Evolutionary conservation across 1,140 invertebrate genomes (phyloP), one percentile per base, ranked within the genome.

Genomic region (Dendrolimus punctatus): DNA sequence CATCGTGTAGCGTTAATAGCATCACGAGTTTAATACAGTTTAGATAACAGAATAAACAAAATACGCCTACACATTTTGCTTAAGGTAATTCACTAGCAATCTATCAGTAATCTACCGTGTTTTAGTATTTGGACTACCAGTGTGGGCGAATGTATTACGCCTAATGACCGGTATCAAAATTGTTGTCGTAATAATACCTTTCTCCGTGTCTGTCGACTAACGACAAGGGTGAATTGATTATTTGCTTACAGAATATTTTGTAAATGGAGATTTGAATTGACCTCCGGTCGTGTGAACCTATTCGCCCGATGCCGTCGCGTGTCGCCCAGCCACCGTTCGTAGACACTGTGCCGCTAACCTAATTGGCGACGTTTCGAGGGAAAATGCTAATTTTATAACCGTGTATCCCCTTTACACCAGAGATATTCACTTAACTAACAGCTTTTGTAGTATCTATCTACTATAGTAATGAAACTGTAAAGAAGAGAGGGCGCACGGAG

Each of bases 341-440:
- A 68, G 64, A 75, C 68, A 64, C 51, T 66, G 69, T 60, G 68
- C 71, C 66, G 71, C 67, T 82, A 77, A 82, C 77, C 77, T 80
- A 80, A 80, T 80, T 82, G 79, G 76, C 79, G 64, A 47, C 66
- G 71, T 64, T 65, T 68, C 66, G 53, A 64, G 38, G 62, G 43
- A 64, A 76, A 76, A 79, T 82, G 77, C 64, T 73, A 82, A 82
- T 82, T 74, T 80, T 75, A 78, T 70, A 57, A 58, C 40, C 41
- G 57, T 55, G 61, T 66, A 61, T 51, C 46, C 49, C 60, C 48
- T 51, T 66, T 66, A 64, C 64, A 71, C 59, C 46, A 53, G 46
- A 57, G 51, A 62, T 64, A 64, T 61, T 61, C 49, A 36, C 46
- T 50, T 59, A 64, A 62, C 57, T 70, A 61, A 67, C 23, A 23